These are phyloP conservation scores for Phaedon cochleariae DNA, from an alignment of 2,888 invertebrate genomes.

Conservation along the genomic window DNA sequence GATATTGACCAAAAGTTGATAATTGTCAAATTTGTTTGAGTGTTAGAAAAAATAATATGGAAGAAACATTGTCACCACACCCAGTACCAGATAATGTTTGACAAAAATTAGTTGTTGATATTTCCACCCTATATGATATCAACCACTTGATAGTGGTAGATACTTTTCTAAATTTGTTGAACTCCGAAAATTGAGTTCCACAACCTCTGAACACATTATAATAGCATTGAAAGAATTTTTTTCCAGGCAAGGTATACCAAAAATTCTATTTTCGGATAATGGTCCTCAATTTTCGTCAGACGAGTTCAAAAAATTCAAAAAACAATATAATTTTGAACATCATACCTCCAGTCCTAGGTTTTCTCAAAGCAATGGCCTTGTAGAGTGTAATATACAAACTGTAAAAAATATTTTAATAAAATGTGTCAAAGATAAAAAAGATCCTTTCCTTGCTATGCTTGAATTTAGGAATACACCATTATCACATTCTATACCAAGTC, in stretches of 20 bases:
- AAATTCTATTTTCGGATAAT: slow-evolving; percentile 7
- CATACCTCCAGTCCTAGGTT: background rate
- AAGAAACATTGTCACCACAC: background rate
- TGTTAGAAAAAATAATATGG: background rate
- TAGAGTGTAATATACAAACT: background rate
- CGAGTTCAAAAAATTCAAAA: background rate
- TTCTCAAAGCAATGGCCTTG: background rate
- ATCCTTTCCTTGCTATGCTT: background rate
- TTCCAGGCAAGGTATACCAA: background rate
- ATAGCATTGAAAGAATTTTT: background rate
- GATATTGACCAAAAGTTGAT: too few species aligned
- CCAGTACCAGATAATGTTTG: too few species aligned
- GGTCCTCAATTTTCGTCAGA: background rate
- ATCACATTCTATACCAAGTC: background rate
- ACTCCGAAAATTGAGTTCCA: background rate
- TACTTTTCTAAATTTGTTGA: background rate
- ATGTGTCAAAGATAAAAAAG: background rate
- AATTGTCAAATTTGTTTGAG: too few species aligned
- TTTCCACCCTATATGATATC: background rate
- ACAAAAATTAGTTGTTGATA: background rate
- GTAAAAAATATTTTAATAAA: background rate
- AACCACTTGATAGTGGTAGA: background rate
- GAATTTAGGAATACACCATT: background rate
- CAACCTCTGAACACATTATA: background rate
- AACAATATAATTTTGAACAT: background rate